These are phyloP conservation scores for Neoniphon sammara DNA, from an alignment of 2,797 vertebrate genomes.

Conservation along the genomic window DNA sequence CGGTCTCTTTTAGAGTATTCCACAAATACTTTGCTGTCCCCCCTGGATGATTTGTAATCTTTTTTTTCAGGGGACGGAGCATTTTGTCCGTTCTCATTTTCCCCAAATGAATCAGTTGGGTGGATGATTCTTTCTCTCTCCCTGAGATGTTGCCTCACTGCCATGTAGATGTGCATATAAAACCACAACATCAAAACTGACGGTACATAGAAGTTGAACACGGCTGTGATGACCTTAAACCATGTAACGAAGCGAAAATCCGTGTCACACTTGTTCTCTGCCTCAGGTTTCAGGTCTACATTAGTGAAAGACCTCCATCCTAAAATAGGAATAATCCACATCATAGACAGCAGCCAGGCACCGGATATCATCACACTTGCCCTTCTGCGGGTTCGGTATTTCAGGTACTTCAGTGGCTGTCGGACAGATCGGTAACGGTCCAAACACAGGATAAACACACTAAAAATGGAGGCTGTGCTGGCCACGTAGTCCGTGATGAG, in stretches of 20 bases:
- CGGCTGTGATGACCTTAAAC: conserved; percentile 93
- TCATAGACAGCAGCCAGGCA: conserved; percentile 91
- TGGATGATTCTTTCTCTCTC: conserved; percentile 86
- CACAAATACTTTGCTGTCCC: conserved; percentile 47
- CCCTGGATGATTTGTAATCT: conserved; percentile 53
- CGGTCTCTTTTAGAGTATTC: conserved; percentile 66
- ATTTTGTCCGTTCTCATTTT: conserved; percentile 69
- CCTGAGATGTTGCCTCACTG: conserved; percentile 88
- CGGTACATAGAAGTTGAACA: conserved; percentile 95
- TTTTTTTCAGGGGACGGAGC: conserved; percentile 32
- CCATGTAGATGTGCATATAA: conserved; percentile 90
- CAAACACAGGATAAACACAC: conserved; percentile 92
- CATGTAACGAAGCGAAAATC: conserved; percentile 92
- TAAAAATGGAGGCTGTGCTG: conserved; percentile 96
- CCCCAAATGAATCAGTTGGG: conserved; percentile 78
- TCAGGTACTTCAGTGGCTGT: conserved; percentile 91
- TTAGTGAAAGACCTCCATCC: conserved; percentile 89
- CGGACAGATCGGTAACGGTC: conserved; percentile 94
- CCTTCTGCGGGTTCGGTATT: conserved; percentile 90
- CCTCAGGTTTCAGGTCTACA: conserved; percentile 80
- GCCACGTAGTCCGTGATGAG: conserved; percentile 98
- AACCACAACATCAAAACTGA: conserved; percentile 94
- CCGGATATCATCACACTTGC: conserved; percentile 87
- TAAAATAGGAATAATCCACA: conserved; percentile 93
- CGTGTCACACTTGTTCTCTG: conserved; percentile 88